Conservation (phyloP, 53 echinoderm and acorn worm species). For the Stichopus horrens region DNA sequence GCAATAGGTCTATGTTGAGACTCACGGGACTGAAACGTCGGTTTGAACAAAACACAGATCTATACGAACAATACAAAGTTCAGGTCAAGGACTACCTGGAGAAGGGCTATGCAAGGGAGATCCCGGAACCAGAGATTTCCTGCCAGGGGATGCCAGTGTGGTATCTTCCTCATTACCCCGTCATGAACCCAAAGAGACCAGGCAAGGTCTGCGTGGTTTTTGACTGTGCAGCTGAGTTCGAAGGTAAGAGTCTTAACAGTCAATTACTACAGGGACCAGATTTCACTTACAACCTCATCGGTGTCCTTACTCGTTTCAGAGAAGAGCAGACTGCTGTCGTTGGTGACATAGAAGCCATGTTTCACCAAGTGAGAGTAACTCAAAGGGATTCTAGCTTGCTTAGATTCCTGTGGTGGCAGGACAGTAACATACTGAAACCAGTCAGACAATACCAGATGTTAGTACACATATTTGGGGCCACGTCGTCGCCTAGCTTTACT, state of each 20-base stretch:
- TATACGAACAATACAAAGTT: conserved; percentile 50
- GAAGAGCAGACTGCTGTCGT: conserved; percentile 51
- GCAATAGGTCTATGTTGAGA: conserved; percentile 50
- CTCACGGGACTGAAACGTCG: conserved; percentile 50
- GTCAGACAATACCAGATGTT: conserved; percentile 41
- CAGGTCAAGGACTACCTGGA: conserved; percentile 52
- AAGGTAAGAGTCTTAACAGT: background rate
- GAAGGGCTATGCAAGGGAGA: conserved; percentile 54
- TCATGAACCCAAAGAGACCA: background rate
- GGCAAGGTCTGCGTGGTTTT: background rate
- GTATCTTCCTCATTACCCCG: conserved; percentile 4
- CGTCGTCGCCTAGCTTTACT: conserved; percentile 57
- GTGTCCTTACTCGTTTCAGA: conserved; percentile 56
- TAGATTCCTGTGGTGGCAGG: conserved; percentile 65
- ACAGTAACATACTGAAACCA: conserved; percentile 15
- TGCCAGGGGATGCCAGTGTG: background rate
- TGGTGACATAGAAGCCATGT: conserved; percentile 51
- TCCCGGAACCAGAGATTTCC: background rate
- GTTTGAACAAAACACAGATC: conserved; percentile 43
- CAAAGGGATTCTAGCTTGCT: conserved; percentile 43
- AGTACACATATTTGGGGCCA: conserved; percentile 59
- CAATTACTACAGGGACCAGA: conserved; percentile 65
- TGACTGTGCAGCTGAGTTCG: conserved; percentile 5
- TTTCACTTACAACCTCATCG: conserved; percentile 56
- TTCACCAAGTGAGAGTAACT: conserved; percentile 50